Base-by-base conservation (phyloP, 2,888 invertebrate species). In the Serripes groenlandicus region DNA sequence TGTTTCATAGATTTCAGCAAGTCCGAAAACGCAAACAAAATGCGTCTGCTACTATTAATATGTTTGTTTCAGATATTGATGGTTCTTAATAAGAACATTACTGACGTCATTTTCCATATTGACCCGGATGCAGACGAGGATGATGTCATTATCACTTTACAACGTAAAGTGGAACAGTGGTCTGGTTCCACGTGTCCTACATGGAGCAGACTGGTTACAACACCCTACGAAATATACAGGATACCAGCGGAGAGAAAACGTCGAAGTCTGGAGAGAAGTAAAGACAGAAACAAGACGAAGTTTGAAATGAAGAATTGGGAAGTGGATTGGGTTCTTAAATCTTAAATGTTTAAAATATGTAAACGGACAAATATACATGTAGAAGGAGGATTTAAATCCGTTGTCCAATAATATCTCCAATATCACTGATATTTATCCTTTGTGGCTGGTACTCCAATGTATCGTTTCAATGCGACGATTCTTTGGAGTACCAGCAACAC, bases 81-180 rank as follows among this genome's bases (percentile, higher is more conserved):
- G 90, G 81, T 90, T 42, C 85, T 88, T 64, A 90, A 91, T 80
- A 78, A 74, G 32, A 81, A 90, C n/a, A 82, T 90, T 0, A 75
- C 78, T 0, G 66, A 78, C 9, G 68, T 91, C 11, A 76, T 76
- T 4, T 88, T 87, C 26, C 79, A 86, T 37, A 30, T 88, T n/a
- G 78, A 83, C 28, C 81, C 86, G 15, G 79, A 78, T 18, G 83
- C 88, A 5, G 80, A 79, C 49, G 74, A 84, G 69, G 87, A 88
- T 73, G 80, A 86, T 60, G 76, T 88, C 42, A 78, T 78, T 1
- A 76, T 75, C 5, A 71, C 85, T 0, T 64, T 90, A 15, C 90
- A 90, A 37, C 78, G 86, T 26, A 88, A 89, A 75, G 68, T 90
- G 28, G 88, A 89, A 58, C 80, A 85, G 34, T 90, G 90, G 90